phyloP scores from a whole-genome alignment of 2,797 vertebrate species.

The Sebastes ruberrimus region DNA sequence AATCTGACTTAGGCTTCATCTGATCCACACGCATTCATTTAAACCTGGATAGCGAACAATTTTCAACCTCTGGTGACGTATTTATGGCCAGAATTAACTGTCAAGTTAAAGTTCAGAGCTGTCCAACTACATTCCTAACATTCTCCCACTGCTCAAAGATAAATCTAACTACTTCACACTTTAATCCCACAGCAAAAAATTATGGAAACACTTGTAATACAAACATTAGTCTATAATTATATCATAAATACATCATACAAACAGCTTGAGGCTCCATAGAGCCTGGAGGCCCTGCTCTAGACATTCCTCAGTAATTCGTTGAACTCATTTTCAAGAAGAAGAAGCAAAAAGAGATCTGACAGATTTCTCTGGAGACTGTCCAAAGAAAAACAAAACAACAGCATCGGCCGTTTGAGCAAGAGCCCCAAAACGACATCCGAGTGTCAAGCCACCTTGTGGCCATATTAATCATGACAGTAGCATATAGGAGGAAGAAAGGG shows the following conservation, averaged over 20 bases:
- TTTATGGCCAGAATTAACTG: conserved; percentile 28
- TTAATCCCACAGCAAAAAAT: conserved; percentile 10
- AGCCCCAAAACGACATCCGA: background rate
- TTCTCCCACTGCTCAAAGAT: conserved; percentile 28
- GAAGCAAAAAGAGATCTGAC: background rate
- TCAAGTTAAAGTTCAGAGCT: conserved; percentile 1
- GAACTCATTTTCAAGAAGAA: conserved; percentile 35
- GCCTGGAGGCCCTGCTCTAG: background rate
- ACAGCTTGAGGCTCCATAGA: background rate
- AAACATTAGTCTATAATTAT: conserved; percentile 6
- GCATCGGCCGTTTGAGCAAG: background rate
- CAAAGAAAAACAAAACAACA: background rate
- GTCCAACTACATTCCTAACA: background rate
- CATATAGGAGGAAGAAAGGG: background rate
- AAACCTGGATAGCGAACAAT: background rate
- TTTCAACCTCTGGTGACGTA: conserved; percentile 9
- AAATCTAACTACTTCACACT: conserved; percentile 16
- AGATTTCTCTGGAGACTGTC: background rate
- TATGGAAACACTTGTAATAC: conserved; percentile 25
- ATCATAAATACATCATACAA: conserved; percentile 42
- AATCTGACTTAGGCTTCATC: conserved; percentile 4
- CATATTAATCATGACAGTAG: background rate
- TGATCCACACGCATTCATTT: conserved; percentile 4
- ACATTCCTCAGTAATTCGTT: background rate
- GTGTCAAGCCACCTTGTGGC: background rate